Percentiles rank a stretch among this genome's conserved stretches.
These are phyloP conservation scores for Manduca sexta DNA, from an alignment of 1,140 invertebrate genomes.

Conservation along the genomic window DNA sequence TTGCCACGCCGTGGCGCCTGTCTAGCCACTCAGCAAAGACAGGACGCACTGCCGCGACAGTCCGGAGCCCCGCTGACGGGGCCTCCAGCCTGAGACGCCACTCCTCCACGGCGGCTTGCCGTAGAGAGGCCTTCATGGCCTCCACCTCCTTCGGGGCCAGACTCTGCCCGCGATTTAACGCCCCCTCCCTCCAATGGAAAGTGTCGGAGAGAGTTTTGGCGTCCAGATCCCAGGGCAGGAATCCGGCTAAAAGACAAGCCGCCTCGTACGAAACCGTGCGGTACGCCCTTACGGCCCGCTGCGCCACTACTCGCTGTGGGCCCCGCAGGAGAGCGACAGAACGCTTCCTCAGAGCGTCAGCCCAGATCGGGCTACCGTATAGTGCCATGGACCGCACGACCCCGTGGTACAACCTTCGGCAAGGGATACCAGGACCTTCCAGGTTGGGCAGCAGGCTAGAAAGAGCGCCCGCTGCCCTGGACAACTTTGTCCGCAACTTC, in stretches of 20 bases:
- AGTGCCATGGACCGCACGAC: conserved; percentile 5
- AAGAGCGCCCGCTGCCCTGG: neutral
- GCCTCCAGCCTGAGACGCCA: too few relatives aligned
- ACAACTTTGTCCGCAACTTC: neutral
- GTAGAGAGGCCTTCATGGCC: too few relatives aligned
- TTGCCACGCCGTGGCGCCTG: too few relatives aligned
- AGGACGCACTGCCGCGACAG: too few relatives aligned
- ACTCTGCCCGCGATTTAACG: too few relatives aligned
- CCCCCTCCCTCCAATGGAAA: neutral
- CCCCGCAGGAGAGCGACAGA: neutral
- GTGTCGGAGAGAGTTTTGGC: neutral
- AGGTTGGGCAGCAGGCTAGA: conserved; percentile 6
- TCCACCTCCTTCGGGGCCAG: too few relatives aligned
- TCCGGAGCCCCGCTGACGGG: too few relatives aligned
- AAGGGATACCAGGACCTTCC: neutral
- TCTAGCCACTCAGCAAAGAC: too few relatives aligned
- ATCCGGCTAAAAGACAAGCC: neutral
- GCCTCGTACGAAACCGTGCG: neutral
- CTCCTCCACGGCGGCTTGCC: too few relatives aligned
- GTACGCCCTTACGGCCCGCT: neutral
- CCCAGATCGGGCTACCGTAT: conserved; percentile 7
- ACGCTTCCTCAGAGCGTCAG: neutral
- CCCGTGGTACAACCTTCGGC: conserved; percentile 2
- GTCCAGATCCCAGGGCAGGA: neutral
- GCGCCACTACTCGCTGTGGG: neutral